Evolutionary conservation across 2,113 vertebrate genomes (phyloP), one percentile per base, ranked within the genome.

Genomic region (Theristicus caerulescens): DNA sequence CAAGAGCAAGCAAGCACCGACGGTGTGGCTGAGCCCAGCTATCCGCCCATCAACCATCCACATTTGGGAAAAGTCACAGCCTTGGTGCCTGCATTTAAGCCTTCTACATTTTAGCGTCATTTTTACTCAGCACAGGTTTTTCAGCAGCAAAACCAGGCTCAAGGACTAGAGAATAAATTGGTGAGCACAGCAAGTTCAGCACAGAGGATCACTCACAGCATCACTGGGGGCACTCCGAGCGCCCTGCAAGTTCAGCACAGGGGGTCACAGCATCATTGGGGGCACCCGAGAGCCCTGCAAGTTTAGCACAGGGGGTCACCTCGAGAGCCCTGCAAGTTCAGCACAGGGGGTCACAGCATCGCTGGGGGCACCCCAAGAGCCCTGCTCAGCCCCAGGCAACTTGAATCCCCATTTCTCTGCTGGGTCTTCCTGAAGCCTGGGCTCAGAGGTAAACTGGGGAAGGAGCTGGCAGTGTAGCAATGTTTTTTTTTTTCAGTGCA

Each of bases 171-270:
- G 13, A 11, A 13, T 18, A 44, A 22, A 11, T 7, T 4, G 46
- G 10, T 13, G 52, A 44, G 40, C 0, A 2, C 42, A 42, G 51
- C 27, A 31, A 9, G 14, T 10, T 36, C 58, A 22, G n/a, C n/a
- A 11, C n/a, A 21, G 69, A 0, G 1, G 2, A 4, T 24, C 34
- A 6, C 16, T 24, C 34, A 6, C 16, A 20, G 78, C 47, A 14
- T 44, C 1, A 0, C 61, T 34, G 49, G 9, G 49, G 71, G 18
- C 22, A 38, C 4, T 12, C 20, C 44, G 8, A 6, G 7, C 16
- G 16, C 10, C 22, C 42, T 13, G 65, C 11, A 38, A 38, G 38
- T 38, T 38, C 38, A 38, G 38, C 38, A 38, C 38, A 38, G 38
- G 38, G 38, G 38, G 38, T 38, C 38, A 38, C 38, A 38, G 38